Percentiles rank a stretch among this genome's conserved stretches.
Evolutionary conservation across 2,888 invertebrate genomes (phyloP).

Genomic region (Dichetophora obliterata): DNA sequence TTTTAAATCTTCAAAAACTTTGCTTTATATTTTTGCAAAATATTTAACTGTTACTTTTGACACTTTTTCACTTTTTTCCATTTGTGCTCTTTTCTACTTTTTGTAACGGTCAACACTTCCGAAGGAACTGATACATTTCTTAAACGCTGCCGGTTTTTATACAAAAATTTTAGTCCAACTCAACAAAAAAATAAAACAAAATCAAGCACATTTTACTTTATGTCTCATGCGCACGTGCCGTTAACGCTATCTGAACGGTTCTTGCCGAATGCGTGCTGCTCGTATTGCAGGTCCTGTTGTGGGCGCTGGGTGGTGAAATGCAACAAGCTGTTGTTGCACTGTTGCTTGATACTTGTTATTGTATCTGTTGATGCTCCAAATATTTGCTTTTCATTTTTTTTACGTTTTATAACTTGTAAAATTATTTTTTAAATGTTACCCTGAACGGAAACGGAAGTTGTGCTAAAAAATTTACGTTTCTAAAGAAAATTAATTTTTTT

Average conservation of each 20-base stretch:
- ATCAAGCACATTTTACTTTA: constrained; percentile 13
- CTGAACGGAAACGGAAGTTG: not conserved
- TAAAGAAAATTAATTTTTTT: not conserved
- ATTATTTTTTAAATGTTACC: not conserved
- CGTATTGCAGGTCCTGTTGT: not conserved
- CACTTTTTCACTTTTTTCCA: not conserved
- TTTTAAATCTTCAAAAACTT: not conserved
- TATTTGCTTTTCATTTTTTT: not conserved
- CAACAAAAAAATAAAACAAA: not conserved
- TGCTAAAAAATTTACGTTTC: not conserved
- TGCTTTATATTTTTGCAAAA: not conserved
- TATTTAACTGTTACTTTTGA: not conserved
- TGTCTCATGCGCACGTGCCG: constrained; percentile 28
- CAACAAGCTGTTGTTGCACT: too few relatives aligned
- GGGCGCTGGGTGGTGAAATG: not conserved
- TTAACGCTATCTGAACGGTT: constrained; percentile 1
- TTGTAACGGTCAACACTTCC: constrained; percentile 32
- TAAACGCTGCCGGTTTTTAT: constrained; percentile 41
- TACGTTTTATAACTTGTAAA: not conserved
- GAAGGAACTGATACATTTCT: constrained; percentile 41
- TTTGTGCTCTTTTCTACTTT: not conserved
- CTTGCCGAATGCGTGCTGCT: not conserved
- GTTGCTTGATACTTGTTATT: not conserved
- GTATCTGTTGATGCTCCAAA: not conserved
- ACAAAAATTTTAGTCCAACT: constrained; percentile 15